Base-by-base conservation (phyloP, 2,888 invertebrate genomes). In the Ryuthela nishihirai region DNA sequence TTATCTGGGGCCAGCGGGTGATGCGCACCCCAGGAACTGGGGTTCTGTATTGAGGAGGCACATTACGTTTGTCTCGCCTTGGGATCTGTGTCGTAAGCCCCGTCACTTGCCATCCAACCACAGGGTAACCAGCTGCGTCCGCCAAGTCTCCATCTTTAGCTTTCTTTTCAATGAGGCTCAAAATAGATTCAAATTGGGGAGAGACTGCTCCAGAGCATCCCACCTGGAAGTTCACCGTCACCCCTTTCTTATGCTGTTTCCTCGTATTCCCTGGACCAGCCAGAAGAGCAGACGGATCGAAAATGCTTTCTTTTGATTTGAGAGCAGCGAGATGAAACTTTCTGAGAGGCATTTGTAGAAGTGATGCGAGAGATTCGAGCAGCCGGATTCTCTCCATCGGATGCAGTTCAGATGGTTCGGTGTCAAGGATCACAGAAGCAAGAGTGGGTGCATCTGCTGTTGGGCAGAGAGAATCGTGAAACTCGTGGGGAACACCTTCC, bases 121-220 rank as follows among this genome's bases (percentile, higher is more conserved):
- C 80, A 1, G 86, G 85, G 68, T 84, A 76, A 23, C 83, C 80
- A 44, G 87, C 70, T 10, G 84, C 80, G 70, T 84, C 82, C 18
- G 83, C 78, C 48, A 89, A 77, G 0, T 83, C 83, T 1, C 88
- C 88, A 69, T 86, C 86, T 4, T 80, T 78, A 0, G 86, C 80
- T 67, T 85, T 83, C 44, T 82, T 81, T 59, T 85, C 80, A 10
- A 87, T 73, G 26, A 83, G 82, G 26, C 83, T 81, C n/a, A 88
- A 79, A 12, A 85, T 66, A 1, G 82, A 78, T 35, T 80, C 79
- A 68, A 84, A 83, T 44, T 82, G 80, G n/a, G 78, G 74, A 81
- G 84, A 83, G 24, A 88, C 75, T 64, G 80, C 80, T 40, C 83
- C 83, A 42, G 83, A 83, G 73, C 89, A 89, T 3, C 88, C 89